phyloP scores from a whole-genome alignment of 2,888 invertebrate genomes.

The Tetheella fluctuosa region DNA sequence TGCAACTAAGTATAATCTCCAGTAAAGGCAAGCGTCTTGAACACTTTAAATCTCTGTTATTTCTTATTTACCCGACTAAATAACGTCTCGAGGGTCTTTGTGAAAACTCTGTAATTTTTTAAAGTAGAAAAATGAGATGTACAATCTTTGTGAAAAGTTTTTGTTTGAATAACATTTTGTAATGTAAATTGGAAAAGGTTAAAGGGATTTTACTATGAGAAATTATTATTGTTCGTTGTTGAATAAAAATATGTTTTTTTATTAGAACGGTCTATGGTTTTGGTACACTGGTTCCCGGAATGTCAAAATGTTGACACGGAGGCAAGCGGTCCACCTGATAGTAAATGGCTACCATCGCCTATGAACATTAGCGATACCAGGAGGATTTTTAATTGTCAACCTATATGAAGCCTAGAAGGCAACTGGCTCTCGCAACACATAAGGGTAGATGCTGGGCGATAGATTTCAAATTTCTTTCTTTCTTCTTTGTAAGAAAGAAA shows the following conservation, averaged over 20 bases:
- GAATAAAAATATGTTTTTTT: background rate
- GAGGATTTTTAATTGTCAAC: no score
- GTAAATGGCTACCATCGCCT: no score
- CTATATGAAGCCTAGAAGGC: no score
- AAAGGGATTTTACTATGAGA: background rate
- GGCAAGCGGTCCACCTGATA: no score
- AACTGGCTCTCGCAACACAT: no score
- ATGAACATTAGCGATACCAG: no score
- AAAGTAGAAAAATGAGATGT: conserved; percentile 30
- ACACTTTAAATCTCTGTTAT: conserved; percentile 36
- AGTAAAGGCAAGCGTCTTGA: conserved; percentile 22
- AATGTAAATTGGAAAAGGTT: conserved; percentile 3
- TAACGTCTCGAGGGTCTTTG: conserved; percentile 30
- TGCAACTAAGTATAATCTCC: conserved; percentile 26
- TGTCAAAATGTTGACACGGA: no score
- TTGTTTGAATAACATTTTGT: conserved; percentile 2
- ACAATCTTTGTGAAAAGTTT: background rate
- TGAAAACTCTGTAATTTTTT: conserved; percentile 31
- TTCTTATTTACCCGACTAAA: conserved; percentile 41
- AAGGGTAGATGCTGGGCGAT: no score
- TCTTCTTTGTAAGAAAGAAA: no score
- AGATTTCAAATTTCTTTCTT: no score
- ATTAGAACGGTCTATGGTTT: no score
- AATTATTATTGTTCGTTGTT: background rate
- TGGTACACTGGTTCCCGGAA: no score